phyloP scores from a whole-genome alignment of 2,797 vertebrate genomes.

The Margarornis squamiger region DNA sequence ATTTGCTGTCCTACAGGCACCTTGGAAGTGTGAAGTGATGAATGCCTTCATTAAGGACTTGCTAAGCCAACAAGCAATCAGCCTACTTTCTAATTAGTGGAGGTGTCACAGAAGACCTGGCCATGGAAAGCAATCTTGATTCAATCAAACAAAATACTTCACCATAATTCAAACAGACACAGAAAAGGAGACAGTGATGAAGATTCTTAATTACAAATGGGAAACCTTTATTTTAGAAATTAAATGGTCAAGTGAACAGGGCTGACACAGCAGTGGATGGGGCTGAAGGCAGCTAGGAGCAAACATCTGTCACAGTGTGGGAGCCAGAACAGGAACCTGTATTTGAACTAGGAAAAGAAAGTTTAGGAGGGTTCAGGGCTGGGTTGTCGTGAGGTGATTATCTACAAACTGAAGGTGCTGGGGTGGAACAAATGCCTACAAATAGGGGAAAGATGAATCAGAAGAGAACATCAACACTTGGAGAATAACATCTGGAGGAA shows the following conservation, averaged over 20 bases:
- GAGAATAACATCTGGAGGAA: background rate
- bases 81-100: slow-evolving; percentile 15
- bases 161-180: background rate
- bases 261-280: background rate
- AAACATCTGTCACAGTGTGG: background rate
- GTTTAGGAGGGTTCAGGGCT: background rate
- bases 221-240: slow-evolving; percentile 59
- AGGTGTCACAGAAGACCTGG: slow-evolving; percentile 20
- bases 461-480: background rate
- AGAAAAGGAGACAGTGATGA: slow-evolving; percentile 42
- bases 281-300: background rate
- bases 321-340: background rate
- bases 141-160: slow-evolving; percentile 17
- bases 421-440: background rate
- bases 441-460: background rate
- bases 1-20: background rate
- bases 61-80: slow-evolving; percentile 4
- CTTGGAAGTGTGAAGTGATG: background rate
- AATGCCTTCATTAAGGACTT: slow-evolving; percentile 45
- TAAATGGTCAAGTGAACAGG: background rate
- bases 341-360: background rate
- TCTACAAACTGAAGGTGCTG: background rate
- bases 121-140: background rate
- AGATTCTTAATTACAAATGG: slow-evolving; percentile 15
- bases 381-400: background rate